These are phyloP conservation scores for Dendropsophus ebraccatus DNA, from an alignment of 2,113 vertebrate genomes.

Conservation along the genomic window DNA sequence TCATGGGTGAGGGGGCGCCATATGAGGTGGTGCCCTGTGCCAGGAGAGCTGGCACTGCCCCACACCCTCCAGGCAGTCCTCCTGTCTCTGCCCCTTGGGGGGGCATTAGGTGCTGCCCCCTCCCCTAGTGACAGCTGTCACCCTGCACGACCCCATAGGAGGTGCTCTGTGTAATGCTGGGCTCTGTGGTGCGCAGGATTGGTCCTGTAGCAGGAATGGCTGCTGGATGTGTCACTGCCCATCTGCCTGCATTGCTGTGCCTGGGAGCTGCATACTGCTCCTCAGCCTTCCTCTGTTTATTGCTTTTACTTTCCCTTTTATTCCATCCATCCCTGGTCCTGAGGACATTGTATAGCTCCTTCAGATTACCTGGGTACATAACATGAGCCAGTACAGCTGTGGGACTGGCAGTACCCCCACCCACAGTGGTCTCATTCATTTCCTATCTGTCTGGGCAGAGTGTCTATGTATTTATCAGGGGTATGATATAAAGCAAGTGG, in stretches of 20 bases:
- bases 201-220: slow-evolving; percentile 56
- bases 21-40: too few relatives aligned
- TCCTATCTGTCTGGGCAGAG: background rate
- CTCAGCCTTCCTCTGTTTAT: slow-evolving; percentile 17
- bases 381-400: background rate
- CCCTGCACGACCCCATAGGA: background rate
- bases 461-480: background rate
- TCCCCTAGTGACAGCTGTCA: background rate
- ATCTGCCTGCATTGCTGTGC: slow-evolving; percentile 49
- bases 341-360: background rate
- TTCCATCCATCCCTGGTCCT: background rate
- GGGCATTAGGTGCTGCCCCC: too few relatives aligned
- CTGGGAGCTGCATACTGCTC: slow-evolving; percentile 14
- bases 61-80: too few relatives aligned
- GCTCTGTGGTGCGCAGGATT: slow-evolving; percentile 26
- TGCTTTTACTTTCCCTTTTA: slow-evolving; percentile 57
- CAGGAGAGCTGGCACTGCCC: too few relatives aligned
- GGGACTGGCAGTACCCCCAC: background rate
- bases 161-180: slow-evolving; percentile 6
- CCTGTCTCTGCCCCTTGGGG: background rate
- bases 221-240: slow-evolving; percentile 56
- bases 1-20: background rate
- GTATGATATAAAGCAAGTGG: slow-evolving; percentile 35
- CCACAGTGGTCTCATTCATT: too few relatives aligned
- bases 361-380: too few relatives aligned